Conservation (phyloP, 2,888 invertebrate genomes). For the Laothoe populi region DNA sequence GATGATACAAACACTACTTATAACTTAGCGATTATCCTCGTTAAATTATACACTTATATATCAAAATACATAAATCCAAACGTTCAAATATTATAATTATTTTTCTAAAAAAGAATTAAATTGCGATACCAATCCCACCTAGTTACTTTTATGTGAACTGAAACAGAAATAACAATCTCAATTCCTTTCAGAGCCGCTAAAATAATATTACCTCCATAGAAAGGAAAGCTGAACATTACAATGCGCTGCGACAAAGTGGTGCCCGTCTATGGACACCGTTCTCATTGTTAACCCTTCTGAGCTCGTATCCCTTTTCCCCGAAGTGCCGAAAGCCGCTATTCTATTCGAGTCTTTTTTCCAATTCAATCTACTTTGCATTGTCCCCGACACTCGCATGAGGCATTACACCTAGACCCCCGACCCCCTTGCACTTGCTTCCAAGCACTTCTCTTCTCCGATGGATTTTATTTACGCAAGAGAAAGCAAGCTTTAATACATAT, state of each 20-base stretch:
- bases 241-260: conserved; percentile 46
- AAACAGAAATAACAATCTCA: conserved; percentile 24
- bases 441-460: conserved; percentile 75
- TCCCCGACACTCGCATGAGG: conserved; percentile 80
- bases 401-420: conserved; percentile 77
- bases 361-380: conserved; percentile 85
- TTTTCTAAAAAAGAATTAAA: too few species aligned
- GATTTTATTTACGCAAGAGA: conserved; percentile 85
- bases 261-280: conserved; percentile 62
- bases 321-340: conserved; percentile 76
- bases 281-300: conserved; percentile 76
- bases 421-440: conserved; percentile 72
- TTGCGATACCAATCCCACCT: conserved; percentile 7
- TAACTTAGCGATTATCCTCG: too few species aligned
- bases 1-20: too few species aligned
- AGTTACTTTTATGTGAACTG: conserved; percentile 7
- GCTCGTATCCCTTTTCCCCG: conserved; percentile 64
- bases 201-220: conserved; percentile 25
- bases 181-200: conserved; percentile 17
- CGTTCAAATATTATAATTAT: too few species aligned
- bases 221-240: conserved; percentile 26
- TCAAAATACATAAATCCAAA: too few species aligned
- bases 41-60: too few species aligned
- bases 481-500: conserved; percentile 83
- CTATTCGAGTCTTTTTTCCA: conserved; percentile 79